Base-by-base conservation (phyloP, 2,888 invertebrate genomes). In the Vanessa cardui region DNA sequence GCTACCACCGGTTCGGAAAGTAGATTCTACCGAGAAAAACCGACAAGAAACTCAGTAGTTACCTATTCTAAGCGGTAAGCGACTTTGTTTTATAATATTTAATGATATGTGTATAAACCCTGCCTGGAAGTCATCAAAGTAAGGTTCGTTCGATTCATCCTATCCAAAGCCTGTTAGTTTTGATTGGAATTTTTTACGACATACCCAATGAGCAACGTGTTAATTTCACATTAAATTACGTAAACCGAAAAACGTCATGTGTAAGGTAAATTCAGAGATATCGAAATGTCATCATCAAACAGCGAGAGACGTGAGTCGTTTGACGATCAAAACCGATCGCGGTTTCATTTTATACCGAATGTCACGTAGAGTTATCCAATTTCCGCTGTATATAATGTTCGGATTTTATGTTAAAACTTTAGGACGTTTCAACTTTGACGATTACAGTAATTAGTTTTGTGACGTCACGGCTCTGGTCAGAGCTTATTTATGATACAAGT, bases 361-460 rank as follows among this genome's bases (percentile, higher is more conserved):
- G 76, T 75, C 75, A 76, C 77, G 77, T 78, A 75, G 78, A 77
- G 78, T 78, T 77, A 77, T 74, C 75, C 78, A 76, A 79, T 77
- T 75, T 76, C 74, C 74, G 67, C 61, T 73, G 70, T 75, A 71
- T 72, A 74, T 72, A 74, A 70, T 72, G 71, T 58, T 59, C 60
- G 68, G 70, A 72, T 76, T 76, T 73, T 70, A 73, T 69, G 67
- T 73, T 69, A 69, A 54, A 72, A 68, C 70, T 68, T 72, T 44
- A 49, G 49, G 49, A 63, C 50, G 44, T 39, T 49, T 62, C 20
- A 65, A 39, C 44, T 47, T 52, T 54, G 52, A 16, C 31, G 46
- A 62, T 62, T 46, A 54, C 54, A 18, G 21, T 20, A 47, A 47
- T n/a, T 39, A 39, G 39, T 39, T 12, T 12, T 12, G 39, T 39